A percentile compares a stretch with the other conserved stretches of the same genome.
phyloP scores from a whole-genome alignment of 2,888 invertebrate genomes.

The Kuschelorhynchus macadamiae region DNA sequence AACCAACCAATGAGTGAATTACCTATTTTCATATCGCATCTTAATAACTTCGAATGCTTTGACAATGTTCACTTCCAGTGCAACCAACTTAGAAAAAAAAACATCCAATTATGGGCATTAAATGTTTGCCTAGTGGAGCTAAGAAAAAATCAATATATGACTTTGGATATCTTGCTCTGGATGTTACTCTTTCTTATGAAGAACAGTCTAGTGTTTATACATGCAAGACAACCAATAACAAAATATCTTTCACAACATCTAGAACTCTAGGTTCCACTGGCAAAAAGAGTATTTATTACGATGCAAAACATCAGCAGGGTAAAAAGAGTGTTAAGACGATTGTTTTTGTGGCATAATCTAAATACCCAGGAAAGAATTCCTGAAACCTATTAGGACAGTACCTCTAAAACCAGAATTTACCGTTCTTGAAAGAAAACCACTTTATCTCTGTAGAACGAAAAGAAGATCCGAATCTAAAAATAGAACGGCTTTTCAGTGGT shows the following conservation, averaged over 20 bases:
- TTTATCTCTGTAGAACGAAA: constrained; percentile 95
- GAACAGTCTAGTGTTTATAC: constrained; percentile 95
- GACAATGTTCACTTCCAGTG: constrained; percentile 93
- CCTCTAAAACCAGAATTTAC: constrained; percentile 86
- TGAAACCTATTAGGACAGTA: constrained; percentile 89
- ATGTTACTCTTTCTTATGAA: constrained; percentile 88
- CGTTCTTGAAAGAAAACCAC: constrained; percentile 84
- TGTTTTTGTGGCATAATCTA: constrained; percentile 79
- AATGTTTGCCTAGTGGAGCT: constrained; percentile 95
- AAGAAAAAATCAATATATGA: constrained; percentile 95
- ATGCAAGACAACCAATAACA: constrained; percentile 90
- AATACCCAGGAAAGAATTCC: constrained; percentile 80
- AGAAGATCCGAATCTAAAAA: constrained; percentile 89
- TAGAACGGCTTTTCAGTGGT: constrained; percentile 96
- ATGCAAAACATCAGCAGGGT: constrained; percentile 97
- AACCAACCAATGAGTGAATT: constrained; percentile 87
- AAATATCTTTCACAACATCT: constrained; percentile 91
- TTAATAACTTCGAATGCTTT: constrained; percentile 90
- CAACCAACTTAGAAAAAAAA: constrained; percentile 91
- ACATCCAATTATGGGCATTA: constrained; percentile 91
- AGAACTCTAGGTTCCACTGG: constrained; percentile 89
- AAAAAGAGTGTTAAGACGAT: constrained; percentile 90
- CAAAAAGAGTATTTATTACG: constrained; percentile 83
- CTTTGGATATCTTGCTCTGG: constrained; percentile 95
- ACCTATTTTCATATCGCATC: constrained; percentile 90